Base-by-base conservation (phyloP, 2,113 vertebrate species). In the Misgurnus mizolepis region DNA sequence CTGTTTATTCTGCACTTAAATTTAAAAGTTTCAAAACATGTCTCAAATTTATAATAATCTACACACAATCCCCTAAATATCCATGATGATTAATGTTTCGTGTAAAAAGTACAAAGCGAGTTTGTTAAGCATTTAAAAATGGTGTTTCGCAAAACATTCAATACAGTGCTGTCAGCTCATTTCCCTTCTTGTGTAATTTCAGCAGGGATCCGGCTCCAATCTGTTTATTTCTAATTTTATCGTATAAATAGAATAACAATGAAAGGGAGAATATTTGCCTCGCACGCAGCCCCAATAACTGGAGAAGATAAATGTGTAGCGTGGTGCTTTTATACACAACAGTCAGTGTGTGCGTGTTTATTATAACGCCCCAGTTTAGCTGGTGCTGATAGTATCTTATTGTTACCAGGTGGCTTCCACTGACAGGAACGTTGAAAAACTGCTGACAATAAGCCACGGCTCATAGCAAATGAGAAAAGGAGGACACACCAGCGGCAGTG, bases 361-460 rank as follows among this genome's bases (percentile, higher is more conserved):
- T 67, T 66, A 67, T 27, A 65, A 55, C 49, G 75, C 47, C 75
- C 75, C 75, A 77, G 61, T 77, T 77, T 77, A 64, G 41, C 41
- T 64, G 12, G 27, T 4, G 40, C 17, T 64, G 75, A 77, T 65
- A 27, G 10, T 77, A 50, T 76, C 75, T 77, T 66, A 77, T 66
- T 77, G 61, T 53, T 77, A 66, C 75, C 75, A 66, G 75, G 75
- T 77, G 75, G 75, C 61, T 77, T 18, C 62, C 15, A 55, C 45
- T 77, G 75, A 77, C 62, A 66, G 75, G 49, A 41, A 27, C 27
- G 34, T 53, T 50, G 75, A 77, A 66, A 77, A 77, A 67, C 60
- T 77, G 75, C 75, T 77, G 75, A 77, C 75, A 77, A 77, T 77
- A 77, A 65, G 75, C 45, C 62, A 50, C 45, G 47, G 49, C 75